Evolutionary conservation across 1,140 invertebrate species (phyloP).

Genomic region (Caenorhabditis latens): DNA sequence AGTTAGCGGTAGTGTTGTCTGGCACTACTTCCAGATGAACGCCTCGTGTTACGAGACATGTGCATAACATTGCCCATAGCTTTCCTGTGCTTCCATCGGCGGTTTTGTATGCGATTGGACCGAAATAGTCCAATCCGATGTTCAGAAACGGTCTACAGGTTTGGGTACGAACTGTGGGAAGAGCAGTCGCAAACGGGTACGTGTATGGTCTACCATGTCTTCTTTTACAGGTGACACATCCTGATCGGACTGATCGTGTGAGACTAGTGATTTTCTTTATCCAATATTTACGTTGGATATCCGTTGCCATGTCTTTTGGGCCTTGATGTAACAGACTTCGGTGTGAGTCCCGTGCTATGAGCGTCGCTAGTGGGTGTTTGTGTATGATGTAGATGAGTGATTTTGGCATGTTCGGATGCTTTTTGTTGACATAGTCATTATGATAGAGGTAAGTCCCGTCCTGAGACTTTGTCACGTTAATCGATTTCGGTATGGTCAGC

Average conservation of each 20-base stretch:
- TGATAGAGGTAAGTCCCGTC: not conserved
- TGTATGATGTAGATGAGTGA: not conserved
- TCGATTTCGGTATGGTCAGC: too few relatives aligned
- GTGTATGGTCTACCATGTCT: not conserved
- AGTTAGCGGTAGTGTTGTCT: not conserved
- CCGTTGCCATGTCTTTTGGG: not conserved
- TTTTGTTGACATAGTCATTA: not conserved
- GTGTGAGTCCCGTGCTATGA: not conserved
- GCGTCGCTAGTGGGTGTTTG: not conserved
- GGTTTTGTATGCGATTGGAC: not conserved
- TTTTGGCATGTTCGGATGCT: constrained; percentile 1
- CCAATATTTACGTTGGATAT: not conserved
- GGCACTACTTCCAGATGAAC: constrained; percentile 23
- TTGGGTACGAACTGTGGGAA: not conserved
- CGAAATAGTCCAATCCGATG: constrained; percentile 56
- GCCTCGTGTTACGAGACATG: constrained; percentile 24
- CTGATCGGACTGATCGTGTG: too few relatives aligned
- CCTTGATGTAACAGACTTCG: not conserved
- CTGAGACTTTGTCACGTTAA: not conserved
- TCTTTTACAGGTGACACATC: constrained; percentile 13
- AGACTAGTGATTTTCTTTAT: too few relatives aligned
- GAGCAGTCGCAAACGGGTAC: constrained; percentile 3
- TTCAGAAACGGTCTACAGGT: constrained; percentile 7
- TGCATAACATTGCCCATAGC: not conserved
- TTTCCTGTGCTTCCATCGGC: not conserved